Conservation (phyloP, 2,888 invertebrate species). For the Drosophila lutescens region DNA sequence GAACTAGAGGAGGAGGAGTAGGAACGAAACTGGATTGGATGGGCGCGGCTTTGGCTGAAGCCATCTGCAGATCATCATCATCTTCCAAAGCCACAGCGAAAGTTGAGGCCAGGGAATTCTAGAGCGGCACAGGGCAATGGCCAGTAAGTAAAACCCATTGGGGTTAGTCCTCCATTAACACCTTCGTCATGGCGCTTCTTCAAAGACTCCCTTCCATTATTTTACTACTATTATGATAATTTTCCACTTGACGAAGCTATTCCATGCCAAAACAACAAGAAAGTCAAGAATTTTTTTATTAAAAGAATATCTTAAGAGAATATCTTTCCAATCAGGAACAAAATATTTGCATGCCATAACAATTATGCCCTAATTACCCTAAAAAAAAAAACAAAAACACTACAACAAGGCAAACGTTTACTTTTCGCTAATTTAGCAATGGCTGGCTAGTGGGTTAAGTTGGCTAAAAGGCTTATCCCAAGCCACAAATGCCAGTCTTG, state of each 20-base stretch:
- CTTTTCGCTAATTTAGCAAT: slow-evolving; percentile 30
- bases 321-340: background rate
- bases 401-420: slow-evolving; percentile 23
- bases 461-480: slow-evolving; percentile 64
- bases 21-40: slow-evolving; percentile 64
- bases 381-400: background rate
- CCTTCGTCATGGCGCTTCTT: background rate
- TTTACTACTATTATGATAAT: background rate
- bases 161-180: background rate
- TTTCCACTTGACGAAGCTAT: background rate
- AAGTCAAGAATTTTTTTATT: background rate
- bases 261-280: background rate
- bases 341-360: background rate
- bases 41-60: slow-evolving; percentile 60
- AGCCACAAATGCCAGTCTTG: slow-evolving; percentile 64
- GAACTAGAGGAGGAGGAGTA: background rate
- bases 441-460: slow-evolving; percentile 51
- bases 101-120: slow-evolving; percentile 35
- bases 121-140: slow-evolving; percentile 18
- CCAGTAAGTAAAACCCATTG: slow-evolving; percentile 1
- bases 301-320: no score
- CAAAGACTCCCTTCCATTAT: background rate
- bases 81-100: slow-evolving; percentile 46
- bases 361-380: slow-evolving; percentile 20
- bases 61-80: slow-evolving; percentile 60